These are phyloP conservation scores for Anarrhichthys ocellatus DNA, from an alignment of 2,113 vertebrate species.

Conservation along the genomic window DNA sequence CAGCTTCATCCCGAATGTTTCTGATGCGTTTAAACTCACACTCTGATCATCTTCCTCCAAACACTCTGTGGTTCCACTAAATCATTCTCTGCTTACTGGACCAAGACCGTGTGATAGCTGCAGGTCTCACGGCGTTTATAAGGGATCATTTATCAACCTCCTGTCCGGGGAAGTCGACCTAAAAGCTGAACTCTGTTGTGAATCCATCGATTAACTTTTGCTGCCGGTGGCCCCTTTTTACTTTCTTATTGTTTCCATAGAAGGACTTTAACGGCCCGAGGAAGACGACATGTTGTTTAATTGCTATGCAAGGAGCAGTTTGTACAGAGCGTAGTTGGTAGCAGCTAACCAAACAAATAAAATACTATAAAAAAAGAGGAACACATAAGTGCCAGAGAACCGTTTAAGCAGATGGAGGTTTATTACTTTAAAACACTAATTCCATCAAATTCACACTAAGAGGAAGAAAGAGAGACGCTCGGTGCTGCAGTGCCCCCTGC, in stretches of 20 bases:
- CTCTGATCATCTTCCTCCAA: slow-evolving; percentile 5
- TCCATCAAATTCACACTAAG: not conserved
- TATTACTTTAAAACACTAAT: slow-evolving; percentile 65
- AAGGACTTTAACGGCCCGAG: slow-evolving; percentile 24
- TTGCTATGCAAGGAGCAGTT: slow-evolving; percentile 77
- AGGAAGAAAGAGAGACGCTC: slow-evolving; percentile 8
- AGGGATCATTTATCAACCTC: slow-evolving; percentile 34
- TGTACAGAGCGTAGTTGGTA: slow-evolving; percentile 63
- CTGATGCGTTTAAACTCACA: slow-evolving; percentile 10
- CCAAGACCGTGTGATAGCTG: not conserved
- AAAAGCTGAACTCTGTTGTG: slow-evolving; percentile 16
- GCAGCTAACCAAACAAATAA: slow-evolving; percentile 64
- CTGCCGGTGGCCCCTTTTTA: slow-evolving; percentile 40
- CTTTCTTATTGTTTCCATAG: not conserved
- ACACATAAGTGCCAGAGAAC: slow-evolving; percentile 78
- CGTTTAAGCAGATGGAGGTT: slow-evolving; percentile 36
- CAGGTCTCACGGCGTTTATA: slow-evolving; percentile 29
- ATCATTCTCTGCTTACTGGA: slow-evolving; percentile 21
- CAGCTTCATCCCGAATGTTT: not conserved
- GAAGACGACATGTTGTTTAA: not conserved
- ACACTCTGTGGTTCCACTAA: not conserved
- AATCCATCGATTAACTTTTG: slow-evolving; percentile 23
- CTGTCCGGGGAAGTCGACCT: slow-evolving; percentile 26
- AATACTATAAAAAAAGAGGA: slow-evolving; percentile 21
- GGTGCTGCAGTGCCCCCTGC: slow-evolving; percentile 58